These are phyloP conservation scores for Nematolebias whitei DNA, from an alignment of 2,113 vertebrate species.

Conservation along the genomic window DNA sequence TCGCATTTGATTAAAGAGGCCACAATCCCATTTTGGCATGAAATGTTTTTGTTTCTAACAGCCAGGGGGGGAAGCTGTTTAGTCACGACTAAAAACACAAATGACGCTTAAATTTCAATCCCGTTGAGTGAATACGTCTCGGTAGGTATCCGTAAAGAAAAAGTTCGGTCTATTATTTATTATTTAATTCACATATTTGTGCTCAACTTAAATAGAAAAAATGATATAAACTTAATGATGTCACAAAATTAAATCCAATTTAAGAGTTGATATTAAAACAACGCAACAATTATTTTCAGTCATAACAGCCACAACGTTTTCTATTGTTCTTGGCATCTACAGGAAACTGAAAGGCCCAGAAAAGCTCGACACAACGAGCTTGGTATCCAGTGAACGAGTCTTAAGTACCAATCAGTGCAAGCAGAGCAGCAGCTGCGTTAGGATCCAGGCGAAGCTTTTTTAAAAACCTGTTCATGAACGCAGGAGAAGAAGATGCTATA, in stretches of 20 bases:
- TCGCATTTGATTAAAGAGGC: too few relatives aligned
- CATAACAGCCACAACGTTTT: slow-evolving; percentile 2
- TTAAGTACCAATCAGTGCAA: slow-evolving; percentile 65
- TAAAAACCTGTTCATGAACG: slow-evolving; percentile 32
- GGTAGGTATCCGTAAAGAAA: too few relatives aligned
- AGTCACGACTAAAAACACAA: too few relatives aligned
- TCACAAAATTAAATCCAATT: slow-evolving; percentile 10
- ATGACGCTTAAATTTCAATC: too few relatives aligned
- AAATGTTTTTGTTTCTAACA: too few relatives aligned
- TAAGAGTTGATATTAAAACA: slow-evolving; percentile 19
- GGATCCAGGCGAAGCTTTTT: slow-evolving; percentile 47
- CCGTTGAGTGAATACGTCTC: too few relatives aligned
- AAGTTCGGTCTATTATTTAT: too few relatives aligned
- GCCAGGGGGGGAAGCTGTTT: too few relatives aligned
- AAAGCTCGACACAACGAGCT: slow-evolving; percentile 68
- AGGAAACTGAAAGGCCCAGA: too few relatives aligned
- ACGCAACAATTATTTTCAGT: too few relatives aligned
- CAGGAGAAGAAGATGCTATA: slow-evolving; percentile 14
- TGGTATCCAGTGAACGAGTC: slow-evolving; percentile 68
- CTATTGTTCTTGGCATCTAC: slow-evolving; percentile 32
- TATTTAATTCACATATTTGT: not conserved
- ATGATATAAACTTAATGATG: not conserved
- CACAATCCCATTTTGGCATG: too few relatives aligned
- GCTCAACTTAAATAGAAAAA: not conserved
- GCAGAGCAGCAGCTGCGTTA: slow-evolving; percentile 57